A percentile compares a stretch with the other conserved stretches of the same genome.
These are phyloP conservation scores for Exocentrus adspersus DNA, from an alignment of 2,888 invertebrate species.

Conservation along the genomic window DNA sequence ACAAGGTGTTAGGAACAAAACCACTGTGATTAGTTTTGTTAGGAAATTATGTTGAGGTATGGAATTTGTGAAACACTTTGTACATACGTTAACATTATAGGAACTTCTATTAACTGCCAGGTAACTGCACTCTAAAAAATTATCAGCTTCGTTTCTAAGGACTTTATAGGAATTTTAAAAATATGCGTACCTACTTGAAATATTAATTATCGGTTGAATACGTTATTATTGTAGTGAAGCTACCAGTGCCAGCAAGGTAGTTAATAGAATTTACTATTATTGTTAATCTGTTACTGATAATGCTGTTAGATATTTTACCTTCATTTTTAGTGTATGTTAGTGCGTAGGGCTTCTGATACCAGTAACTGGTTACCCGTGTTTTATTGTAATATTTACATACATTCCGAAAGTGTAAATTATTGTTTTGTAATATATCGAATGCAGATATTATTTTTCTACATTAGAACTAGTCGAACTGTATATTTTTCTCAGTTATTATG, in stretches of 20 bases:
- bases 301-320: not conserved
- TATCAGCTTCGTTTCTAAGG: too few relatives aligned
- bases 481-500: constrained; percentile 28
- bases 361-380: constrained; percentile 12
- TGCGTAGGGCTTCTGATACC: not conserved
- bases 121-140: too few relatives aligned
- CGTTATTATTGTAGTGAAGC: too few relatives aligned
- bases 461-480: constrained; percentile 46
- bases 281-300: not conserved
- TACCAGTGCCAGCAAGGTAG: too few relatives aligned
- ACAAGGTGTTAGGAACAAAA: not conserved
- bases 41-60: not conserved
- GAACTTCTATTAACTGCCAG: too few relatives aligned
- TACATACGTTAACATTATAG: not conserved
- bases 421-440: constrained; percentile 44
- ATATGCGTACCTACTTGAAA: too few relatives aligned
- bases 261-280: too few relatives aligned
- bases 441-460: constrained; percentile 52
- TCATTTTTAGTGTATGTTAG: not conserved
- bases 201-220: too few relatives aligned
- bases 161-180: too few relatives aligned
- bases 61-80: not conserved
- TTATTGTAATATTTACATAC: constrained; percentile 46
- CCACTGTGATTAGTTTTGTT: not conserved
- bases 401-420: constrained; percentile 46